Evolutionary conservation across 1,140 invertebrate genomes (phyloP), one percentile per base, ranked within the genome.

Genomic region (Callitettix versicolor): DNA sequence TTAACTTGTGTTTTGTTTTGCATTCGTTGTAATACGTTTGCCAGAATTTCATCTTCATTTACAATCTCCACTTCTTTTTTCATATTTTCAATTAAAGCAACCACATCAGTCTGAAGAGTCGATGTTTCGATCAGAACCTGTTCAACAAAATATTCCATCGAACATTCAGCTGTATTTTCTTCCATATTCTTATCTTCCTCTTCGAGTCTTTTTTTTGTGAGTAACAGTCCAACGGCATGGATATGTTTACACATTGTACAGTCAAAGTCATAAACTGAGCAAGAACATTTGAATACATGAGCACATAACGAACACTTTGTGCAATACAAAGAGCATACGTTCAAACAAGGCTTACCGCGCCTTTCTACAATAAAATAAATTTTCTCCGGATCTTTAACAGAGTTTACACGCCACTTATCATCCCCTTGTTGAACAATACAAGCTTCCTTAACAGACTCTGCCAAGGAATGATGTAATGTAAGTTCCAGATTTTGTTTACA

Each of bases 201-300:
- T 30, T 30, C 26, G 9, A 30, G 26, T 30, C 26, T 30, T 30
- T 30, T 30, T 9, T 30, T 30, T 30, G 26, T 30, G 26, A 30
- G 26, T 3, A 30, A 30, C 9, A 30, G 3, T 9, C 26, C 3
- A 21, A 53, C 42, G 18, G 53, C 53, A 47, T 55, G 53, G 21
- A 55, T 55, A 47, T 55, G 53, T 55, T 55, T 55, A 36, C 53
- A 55, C 53, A 55, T 55, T 26, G 53, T 46, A 20, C 43, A 20
- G 24, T 55, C 53, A 46, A 55, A 55, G 5, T 41, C 41, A 18
- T 55, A 47, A 1, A 55, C 38, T 15, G 21, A 24, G 24, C 53
- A 55, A 47, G 53, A 43, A 55, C 53, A 55, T 18, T 46, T 18
- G 34, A 46, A 55, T 41, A 46, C 18, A 24, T 55, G 53, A 46